Evolutionary conservation across 2,113 vertebrate species (phyloP), one percentile per base, ranked within the genome.

Genomic region (Bathybates hornii): DNA sequence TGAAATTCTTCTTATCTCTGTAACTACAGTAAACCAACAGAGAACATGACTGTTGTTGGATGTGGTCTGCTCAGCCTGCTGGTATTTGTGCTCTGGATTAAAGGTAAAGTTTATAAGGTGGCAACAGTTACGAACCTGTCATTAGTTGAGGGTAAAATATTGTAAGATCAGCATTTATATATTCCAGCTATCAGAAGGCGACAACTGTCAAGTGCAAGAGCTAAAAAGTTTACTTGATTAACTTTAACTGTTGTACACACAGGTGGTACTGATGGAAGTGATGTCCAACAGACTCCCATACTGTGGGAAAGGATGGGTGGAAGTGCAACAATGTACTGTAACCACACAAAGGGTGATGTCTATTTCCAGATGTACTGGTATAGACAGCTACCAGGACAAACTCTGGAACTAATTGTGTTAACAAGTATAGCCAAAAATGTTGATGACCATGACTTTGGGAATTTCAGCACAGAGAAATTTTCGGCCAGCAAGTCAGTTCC

Each of bases 351-450:
- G 83, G 80, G 5, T 36, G 0, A 0, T 4, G 0, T 0, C 1
- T 91, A 86, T 5, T 12, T 0, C 16, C 45, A 87, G 54, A 96
- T 96, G 94, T 94, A 82, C 93, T 94, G 94, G 95, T 95, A 87
- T 84, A 80, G 68, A 61, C 94, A 95, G 81, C 84, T 45, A 2
- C 91, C 89, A 34, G 91, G 90, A 66, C 76, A 93, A 21, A 79
- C 38, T 1, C 90, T 96, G 82, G 80, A 68, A 14, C 90, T 87
- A 14, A 88, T 92, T 1, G 93, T 96, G 43, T 91, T 80, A 41
- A 91, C 5, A 4, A 27, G 12, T 9, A 7, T 19, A 8, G 2
- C 4, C 9, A 41, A 5, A 9, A 4, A 45, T 17, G 6, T 0
- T 16, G 13, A 56, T 73, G 21, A 73, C 13, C 41, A 27, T 14